Conservation (phyloP, 92 coral and sea anemone genomes). For the Hydrozoanthus gracilis region DNA sequence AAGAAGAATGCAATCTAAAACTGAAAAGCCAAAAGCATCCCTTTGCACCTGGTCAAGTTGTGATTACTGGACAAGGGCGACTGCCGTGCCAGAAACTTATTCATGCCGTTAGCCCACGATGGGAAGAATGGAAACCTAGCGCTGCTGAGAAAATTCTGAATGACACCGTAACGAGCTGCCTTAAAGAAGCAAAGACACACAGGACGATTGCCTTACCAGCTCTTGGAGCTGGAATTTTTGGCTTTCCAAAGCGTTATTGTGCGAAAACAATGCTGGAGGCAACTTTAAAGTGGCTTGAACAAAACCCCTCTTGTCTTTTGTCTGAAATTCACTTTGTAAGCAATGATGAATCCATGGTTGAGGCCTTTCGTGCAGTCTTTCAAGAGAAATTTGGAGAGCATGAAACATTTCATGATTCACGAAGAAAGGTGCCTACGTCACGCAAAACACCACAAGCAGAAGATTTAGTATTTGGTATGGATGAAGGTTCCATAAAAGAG, state of each 20-base stretch:
- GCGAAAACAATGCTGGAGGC: slow-evolving; percentile 67
- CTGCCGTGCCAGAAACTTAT: slow-evolving; percentile 46
- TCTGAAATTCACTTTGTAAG: slow-evolving; percentile 70
- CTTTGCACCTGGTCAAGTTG: slow-evolving; percentile 9
- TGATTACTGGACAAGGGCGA: slow-evolving; percentile 23
- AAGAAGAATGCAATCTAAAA: slow-evolving; percentile 40
- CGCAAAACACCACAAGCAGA: neutral
- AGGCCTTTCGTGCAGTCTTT: slow-evolving; percentile 56
- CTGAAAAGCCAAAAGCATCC: slow-evolving; percentile 11
- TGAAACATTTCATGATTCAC: slow-evolving; percentile 19
- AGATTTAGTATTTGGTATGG: neutral
- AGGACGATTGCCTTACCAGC: slow-evolving; percentile 79
- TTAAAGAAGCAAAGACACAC: slow-evolving; percentile 48
- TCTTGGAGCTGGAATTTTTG: slow-evolving; percentile 69
- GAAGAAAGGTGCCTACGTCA: neutral
- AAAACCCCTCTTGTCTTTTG: slow-evolving; percentile 41
- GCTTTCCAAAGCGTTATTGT: slow-evolving; percentile 67
- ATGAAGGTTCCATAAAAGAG: neutral
- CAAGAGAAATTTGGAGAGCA: slow-evolving; percentile 39
- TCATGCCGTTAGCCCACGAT: slow-evolving; percentile 48
- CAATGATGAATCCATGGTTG: slow-evolving; percentile 54
- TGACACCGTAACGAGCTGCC: slow-evolving; percentile 52
- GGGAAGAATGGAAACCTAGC: slow-evolving; percentile 3
- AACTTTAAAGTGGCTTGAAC: slow-evolving; percentile 33
- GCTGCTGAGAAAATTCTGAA: slow-evolving; percentile 44